phyloP scores from a whole-genome alignment of 2,888 invertebrate species.

The Blera fallax region DNA sequence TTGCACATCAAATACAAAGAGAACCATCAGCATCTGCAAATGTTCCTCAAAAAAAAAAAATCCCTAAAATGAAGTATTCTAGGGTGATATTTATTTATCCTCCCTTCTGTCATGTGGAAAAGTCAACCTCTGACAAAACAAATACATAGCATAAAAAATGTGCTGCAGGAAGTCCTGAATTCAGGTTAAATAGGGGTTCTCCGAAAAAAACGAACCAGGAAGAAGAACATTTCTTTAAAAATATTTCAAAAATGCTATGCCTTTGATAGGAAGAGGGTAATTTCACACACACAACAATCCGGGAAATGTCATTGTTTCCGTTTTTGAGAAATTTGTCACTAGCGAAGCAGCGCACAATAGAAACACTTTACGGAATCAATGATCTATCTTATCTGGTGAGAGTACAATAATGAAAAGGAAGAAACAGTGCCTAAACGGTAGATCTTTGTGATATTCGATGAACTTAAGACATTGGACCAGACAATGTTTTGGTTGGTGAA shows the following conservation, averaged over 20 bases:
- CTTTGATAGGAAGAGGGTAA: background rate
- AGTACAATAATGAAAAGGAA: background rate
- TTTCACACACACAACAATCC: background rate
- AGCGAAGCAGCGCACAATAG: background rate
- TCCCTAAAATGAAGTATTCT: background rate
- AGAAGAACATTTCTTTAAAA: background rate
- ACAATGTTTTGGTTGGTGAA: background rate
- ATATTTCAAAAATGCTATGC: background rate
- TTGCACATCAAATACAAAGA: background rate
- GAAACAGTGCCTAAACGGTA: background rate
- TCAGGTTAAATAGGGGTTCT: background rate
- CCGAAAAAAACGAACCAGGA: slow-evolving; percentile 10
- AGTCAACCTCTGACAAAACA: background rate
- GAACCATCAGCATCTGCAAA: background rate
- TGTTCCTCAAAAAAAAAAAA: background rate
- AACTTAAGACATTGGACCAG: background rate
- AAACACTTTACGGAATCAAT: background rate
- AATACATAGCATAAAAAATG: background rate
- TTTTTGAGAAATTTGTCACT: background rate
- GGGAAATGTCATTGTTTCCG: slow-evolving; percentile 15
- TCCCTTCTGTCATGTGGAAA: background rate
- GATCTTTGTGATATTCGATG: background rate
- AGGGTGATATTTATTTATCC: background rate
- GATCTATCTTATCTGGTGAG: background rate
- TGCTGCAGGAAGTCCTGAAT: background rate